Percentiles rank a stretch among this genome's conserved stretches.
Evolutionary conservation across 2,113 vertebrate species (phyloP).

Genomic region (Stigmatopora argus): DNA sequence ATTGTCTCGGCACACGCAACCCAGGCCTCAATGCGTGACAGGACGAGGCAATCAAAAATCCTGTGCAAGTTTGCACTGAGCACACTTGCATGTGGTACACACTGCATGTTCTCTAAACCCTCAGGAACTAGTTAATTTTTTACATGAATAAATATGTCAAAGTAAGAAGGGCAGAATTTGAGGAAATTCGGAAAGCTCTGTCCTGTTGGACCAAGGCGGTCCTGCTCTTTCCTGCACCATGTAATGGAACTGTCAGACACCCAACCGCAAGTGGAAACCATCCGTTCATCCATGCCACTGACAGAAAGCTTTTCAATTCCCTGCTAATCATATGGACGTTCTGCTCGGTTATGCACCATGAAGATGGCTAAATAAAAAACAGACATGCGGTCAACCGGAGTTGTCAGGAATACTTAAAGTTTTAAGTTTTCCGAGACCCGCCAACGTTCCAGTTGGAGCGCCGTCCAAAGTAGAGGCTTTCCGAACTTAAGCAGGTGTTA

Average conservation of each 20-base stretch:
- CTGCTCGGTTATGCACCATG: slow-evolving; percentile 17
- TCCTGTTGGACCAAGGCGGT: slow-evolving; percentile 27
- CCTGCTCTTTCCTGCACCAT: slow-evolving; percentile 16
- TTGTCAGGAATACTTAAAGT: slow-evolving; percentile 45
- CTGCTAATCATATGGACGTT: slow-evolving; percentile 25
- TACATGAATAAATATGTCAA: slow-evolving; percentile 7
- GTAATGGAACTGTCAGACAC: slow-evolving; percentile 48
- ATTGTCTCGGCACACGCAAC: slow-evolving; percentile 44
- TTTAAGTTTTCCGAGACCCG: slow-evolving; percentile 32
- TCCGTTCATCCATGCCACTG: slow-evolving; percentile 35
- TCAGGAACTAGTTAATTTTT: neutral
- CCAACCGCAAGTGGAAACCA: slow-evolving; percentile 31
- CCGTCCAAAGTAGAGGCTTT: slow-evolving; percentile 19
- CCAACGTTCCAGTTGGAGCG: slow-evolving; percentile 31
- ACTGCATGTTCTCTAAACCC: neutral
- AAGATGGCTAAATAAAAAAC: slow-evolving; percentile 36
- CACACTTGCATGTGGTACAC: slow-evolving; percentile 15
- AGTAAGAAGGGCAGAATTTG: slow-evolving; percentile 11
- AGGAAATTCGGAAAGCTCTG: slow-evolving; percentile 22
- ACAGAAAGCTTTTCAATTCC: slow-evolving; percentile 51
- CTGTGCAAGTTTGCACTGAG: slow-evolving; percentile 34
- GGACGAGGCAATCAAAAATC: slow-evolving; percentile 39
- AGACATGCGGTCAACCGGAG: slow-evolving; percentile 14
- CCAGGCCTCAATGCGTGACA: slow-evolving; percentile 28
- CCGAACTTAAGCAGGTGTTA: slow-evolving; percentile 40